Evolutionary conservation across 2,888 invertebrate species (phyloP).

Genomic region (Tortricodes alternella): DNA sequence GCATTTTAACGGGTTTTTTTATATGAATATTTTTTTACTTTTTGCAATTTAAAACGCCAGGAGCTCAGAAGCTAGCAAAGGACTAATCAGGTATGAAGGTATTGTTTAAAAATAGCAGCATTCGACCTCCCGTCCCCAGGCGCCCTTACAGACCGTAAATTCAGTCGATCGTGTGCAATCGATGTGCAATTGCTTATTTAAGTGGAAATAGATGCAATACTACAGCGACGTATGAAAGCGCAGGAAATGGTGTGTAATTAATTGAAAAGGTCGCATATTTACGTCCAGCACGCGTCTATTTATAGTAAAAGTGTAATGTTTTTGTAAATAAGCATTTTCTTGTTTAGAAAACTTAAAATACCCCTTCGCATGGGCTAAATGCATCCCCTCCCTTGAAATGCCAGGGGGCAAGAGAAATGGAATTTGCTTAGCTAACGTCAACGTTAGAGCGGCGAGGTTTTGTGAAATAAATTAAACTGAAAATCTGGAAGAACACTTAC

Average conservation of each 20-base stretch:
- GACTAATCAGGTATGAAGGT: conserved; percentile 33
- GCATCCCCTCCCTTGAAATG: conserved; percentile 81
- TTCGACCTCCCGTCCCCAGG: conserved; percentile 48
- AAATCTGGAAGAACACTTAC: conserved; percentile 74
- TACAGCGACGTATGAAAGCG: conserved; percentile 23
- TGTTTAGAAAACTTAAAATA: conserved; percentile 63
- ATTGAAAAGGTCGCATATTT: conserved; percentile 25
- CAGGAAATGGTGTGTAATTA: conserved; percentile 27
- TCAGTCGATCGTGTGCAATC: conserved; percentile 71
- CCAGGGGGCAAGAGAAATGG: conserved; percentile 60
- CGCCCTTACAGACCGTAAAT: conserved; percentile 67
- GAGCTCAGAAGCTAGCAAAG: conserved; percentile 12
- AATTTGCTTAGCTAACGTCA: conserved; percentile 41
- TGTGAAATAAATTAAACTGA: conserved; percentile 33
- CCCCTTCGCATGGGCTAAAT: conserved; percentile 75
- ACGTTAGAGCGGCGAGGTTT: neutral
- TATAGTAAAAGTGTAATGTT: conserved; percentile 28
- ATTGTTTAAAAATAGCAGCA: conserved; percentile 60
- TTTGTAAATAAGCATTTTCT: conserved; percentile 20
- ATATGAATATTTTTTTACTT: neutral
- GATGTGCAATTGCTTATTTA: conserved; percentile 65
- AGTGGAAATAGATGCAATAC: conserved; percentile 39
- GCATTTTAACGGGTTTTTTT: conserved; percentile 7
- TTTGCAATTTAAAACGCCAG: conserved; percentile 1
- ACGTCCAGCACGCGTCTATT: conserved; percentile 8